Evolutionary conservation across 2,797 vertebrate species (phyloP).

Genomic region (Catostomus latipinnis): DNA sequence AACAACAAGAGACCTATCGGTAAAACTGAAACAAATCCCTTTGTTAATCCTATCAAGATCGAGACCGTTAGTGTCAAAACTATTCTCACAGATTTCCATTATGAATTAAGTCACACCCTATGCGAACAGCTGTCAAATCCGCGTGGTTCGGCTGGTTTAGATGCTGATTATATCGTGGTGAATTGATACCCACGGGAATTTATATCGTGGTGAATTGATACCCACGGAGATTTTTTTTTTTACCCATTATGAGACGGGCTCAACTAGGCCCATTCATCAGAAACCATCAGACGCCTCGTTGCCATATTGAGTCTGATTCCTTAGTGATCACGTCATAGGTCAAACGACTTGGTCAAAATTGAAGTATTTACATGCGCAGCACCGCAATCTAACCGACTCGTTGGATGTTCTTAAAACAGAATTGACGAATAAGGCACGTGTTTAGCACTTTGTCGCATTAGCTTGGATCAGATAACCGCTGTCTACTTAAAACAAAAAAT

Average conservation of each 20-base stretch:
- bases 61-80: neutral
- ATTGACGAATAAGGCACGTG: constrained; percentile 43
- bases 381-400: no score
- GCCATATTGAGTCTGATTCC: neutral
- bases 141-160: neutral
- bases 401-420: neutral
- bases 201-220: no score
- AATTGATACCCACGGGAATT: no score
- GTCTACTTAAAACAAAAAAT: neutral
- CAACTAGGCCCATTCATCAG: constrained; percentile 11
- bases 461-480: neutral
- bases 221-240: no score
- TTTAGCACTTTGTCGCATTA: constrained; percentile 18
- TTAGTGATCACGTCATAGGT: neutral
- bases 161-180: no score
- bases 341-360: rapidly evolving
- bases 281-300: neutral
- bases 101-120: neutral
- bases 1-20: neutral
- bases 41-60: constrained; percentile 25
- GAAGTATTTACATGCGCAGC: no score
- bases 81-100: neutral
- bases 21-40: constrained; percentile 38
- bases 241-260: neutral
- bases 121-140: neutral